Conservation (phyloP, 2,888 invertebrate genomes). For the Scaptodrosophila latifasciaeformis region DNA sequence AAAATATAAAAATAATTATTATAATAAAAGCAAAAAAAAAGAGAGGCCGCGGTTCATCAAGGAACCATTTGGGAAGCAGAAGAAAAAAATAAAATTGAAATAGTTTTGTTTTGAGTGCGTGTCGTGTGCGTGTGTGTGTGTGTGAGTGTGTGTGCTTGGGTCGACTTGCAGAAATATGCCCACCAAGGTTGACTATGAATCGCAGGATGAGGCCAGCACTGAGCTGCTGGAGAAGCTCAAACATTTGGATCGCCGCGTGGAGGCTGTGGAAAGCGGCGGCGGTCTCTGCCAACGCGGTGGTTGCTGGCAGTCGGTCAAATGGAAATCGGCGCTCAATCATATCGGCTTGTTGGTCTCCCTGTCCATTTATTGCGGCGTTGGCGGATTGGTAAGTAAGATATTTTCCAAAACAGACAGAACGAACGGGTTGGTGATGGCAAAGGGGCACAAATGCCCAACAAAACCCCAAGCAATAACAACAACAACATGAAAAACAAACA, state of each 20-base stretch:
- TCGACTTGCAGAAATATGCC: too few species aligned
- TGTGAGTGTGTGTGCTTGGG: neutral
- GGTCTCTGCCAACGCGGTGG: slow-evolving; percentile 75
- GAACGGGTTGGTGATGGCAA: slow-evolving; percentile 7
- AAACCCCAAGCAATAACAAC: neutral
- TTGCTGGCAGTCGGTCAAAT: slow-evolving; percentile 76
- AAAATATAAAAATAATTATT: too few species aligned
- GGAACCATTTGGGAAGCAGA: neutral
- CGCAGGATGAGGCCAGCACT: slow-evolving; percentile 72
- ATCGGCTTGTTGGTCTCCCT: slow-evolving; percentile 84
- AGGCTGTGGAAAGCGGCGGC: slow-evolving; percentile 51
- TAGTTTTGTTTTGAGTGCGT: too few species aligned
- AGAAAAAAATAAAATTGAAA: slow-evolving; percentile 10
- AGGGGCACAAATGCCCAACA: slow-evolving; percentile 10
- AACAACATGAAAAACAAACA: neutral
- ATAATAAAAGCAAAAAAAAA: too few species aligned
- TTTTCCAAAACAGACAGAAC: slow-evolving; percentile 16
- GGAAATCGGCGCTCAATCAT: slow-evolving; percentile 83
- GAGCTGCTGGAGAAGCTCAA: slow-evolving; percentile 74
- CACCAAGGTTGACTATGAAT: slow-evolving; percentile 67
- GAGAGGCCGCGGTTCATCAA: too few species aligned
- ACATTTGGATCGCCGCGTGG: slow-evolving; percentile 72
- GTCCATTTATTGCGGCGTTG: slow-evolving; percentile 86
- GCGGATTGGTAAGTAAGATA: slow-evolving; percentile 83
- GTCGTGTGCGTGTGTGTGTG: neutral